Evolutionary conservation across 1,140 invertebrate species (phyloP).

Genomic region (Anagrus nilaparvatae): DNA sequence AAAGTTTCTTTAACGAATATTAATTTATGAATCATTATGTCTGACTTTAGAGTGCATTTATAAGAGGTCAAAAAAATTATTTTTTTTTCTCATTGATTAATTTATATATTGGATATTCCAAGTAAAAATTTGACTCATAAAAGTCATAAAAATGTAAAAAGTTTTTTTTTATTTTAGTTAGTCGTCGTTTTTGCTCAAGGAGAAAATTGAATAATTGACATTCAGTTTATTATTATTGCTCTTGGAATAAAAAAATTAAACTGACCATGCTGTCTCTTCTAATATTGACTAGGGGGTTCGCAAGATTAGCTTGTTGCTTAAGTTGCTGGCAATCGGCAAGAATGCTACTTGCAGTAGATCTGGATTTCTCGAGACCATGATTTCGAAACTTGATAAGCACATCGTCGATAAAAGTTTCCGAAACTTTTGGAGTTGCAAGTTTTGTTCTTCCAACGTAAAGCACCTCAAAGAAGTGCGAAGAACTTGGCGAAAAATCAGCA

Average conservation of each 20-base stretch:
- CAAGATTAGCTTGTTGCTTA: conserved; percentile 26
- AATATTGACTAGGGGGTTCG: conserved; percentile 19
- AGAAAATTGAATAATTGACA: too few species aligned
- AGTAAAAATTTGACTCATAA: too few species aligned
- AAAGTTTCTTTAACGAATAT: too few species aligned
- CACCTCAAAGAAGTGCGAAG: conserved; percentile 79
- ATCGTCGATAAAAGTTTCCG: conserved; percentile 82
- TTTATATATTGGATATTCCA: too few species aligned
- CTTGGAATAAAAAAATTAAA: conserved; percentile 11
- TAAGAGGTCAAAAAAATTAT: too few species aligned
- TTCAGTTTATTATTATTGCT: too few species aligned
- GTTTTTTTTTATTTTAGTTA: background rate
- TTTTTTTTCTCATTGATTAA: too few species aligned
- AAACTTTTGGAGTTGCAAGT: conserved; percentile 64
- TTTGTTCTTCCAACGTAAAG: conserved; percentile 82
- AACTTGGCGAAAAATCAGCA: conserved; percentile 69
- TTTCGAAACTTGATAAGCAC: conserved; percentile 73
- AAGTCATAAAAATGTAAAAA: background rate
- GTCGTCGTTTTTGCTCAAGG: too few species aligned
- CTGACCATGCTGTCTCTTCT: conserved; percentile 35
- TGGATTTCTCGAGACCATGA: conserved; percentile 62
- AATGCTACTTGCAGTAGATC: conserved; percentile 38
- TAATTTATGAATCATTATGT: too few species aligned
- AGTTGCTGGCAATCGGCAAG: conserved; percentile 32
- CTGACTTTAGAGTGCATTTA: too few species aligned